phyloP scores from a whole-genome alignment of 2,797 vertebrate species.

The Sparus aurata region DNA sequence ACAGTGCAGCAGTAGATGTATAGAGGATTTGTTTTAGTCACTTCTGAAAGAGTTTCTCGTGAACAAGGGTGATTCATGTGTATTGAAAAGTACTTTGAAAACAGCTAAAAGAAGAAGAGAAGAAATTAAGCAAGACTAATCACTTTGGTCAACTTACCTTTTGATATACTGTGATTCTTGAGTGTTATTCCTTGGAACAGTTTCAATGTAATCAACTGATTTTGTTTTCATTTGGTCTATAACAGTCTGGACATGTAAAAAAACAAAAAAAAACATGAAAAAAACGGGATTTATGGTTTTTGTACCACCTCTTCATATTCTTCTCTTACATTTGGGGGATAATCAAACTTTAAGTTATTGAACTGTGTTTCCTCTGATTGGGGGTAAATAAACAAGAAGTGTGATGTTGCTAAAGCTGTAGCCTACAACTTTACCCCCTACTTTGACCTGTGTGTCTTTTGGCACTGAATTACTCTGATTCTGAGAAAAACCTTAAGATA shows the following conservation, averaged over 20 bases:
- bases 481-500: neutral
- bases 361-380: neutral
- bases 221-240: too few species aligned
- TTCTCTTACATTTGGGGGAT: too few species aligned
- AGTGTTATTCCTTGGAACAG: too few species aligned
- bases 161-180: neutral
- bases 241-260: too few species aligned
- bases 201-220: too few species aligned
- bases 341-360: neutral
- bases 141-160: neutral
- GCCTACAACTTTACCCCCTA: too few species aligned
- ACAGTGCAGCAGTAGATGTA: neutral
- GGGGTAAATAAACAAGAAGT: neutral
- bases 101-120: neutral
- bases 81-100: neutral
- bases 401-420: neutral
- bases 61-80: neutral
- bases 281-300: too few species aligned
- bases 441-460: too few species aligned
- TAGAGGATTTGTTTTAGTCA: conserved; percentile 7
- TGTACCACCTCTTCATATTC: too few species aligned
- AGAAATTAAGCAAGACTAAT: neutral
- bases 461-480: neutral
- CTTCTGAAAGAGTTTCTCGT: neutral
- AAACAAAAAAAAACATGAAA: too few species aligned